These are phyloP conservation scores for Pedionomus torquatus DNA, from an alignment of 2,113 vertebrate genomes.

Conservation along the genomic window DNA sequence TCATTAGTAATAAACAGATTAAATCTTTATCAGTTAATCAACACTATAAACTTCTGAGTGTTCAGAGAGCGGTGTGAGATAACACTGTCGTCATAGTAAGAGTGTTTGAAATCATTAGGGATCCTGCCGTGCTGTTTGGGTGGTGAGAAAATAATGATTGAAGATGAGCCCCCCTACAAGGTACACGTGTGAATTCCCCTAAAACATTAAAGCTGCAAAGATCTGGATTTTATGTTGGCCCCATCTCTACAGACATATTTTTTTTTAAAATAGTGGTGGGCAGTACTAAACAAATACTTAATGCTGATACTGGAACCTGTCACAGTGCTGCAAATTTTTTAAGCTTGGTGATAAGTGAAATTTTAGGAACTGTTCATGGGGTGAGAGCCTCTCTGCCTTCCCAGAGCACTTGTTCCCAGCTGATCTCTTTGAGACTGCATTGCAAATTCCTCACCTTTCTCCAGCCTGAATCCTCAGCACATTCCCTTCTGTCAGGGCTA, in stretches of 20 bases:
- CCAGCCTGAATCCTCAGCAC: background rate
- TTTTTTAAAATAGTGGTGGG: background rate
- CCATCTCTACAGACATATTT: background rate
- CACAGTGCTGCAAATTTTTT: background rate
- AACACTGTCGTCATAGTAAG: constrained; percentile 13
- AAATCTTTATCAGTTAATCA: constrained; percentile 62
- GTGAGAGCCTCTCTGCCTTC: background rate
- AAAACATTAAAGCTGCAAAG: constrained; percentile 20
- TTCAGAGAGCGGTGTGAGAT: background rate
- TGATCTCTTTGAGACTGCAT: background rate
- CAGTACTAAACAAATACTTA: background rate
- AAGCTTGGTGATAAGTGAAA: background rate
- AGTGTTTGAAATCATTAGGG: constrained; percentile 21
- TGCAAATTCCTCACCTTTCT: background rate
- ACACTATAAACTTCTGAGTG: constrained; percentile 52
- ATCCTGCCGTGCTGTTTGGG: background rate
- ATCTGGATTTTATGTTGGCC: background rate
- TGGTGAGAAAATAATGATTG: constrained; percentile 52
- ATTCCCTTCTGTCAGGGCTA: background rate
- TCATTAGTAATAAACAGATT: constrained; percentile 54
- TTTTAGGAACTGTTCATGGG: background rate
- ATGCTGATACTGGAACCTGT: background rate
- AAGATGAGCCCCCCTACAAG: background rate
- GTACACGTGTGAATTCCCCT: background rate
- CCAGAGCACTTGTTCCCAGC: background rate